Evolutionary conservation across 2,113 vertebrate genomes (phyloP), one percentile per base, ranked within the genome.

Genomic region (Daphoenositta chrysoptera): DNA sequence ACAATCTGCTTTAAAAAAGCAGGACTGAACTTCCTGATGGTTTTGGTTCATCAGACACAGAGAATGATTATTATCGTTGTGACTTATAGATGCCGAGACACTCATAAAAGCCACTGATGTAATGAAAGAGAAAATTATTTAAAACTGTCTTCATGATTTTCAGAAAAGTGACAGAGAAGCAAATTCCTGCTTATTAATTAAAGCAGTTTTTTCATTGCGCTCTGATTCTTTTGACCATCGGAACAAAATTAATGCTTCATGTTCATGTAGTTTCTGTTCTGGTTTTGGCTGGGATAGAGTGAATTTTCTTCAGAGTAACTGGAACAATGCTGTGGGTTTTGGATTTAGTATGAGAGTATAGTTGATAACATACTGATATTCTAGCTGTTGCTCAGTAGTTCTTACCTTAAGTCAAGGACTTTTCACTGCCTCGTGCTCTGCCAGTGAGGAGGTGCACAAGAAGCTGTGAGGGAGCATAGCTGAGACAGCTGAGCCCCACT

Each of bases 401-500:
- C 27, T 73, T 33, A 37, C 2, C 10, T 22, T 19, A 23, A 31
- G 6, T 35, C 14, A 23, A 57, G 13, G 18, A 28, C 7, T 51
- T 73, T 44, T 58, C 13, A 11, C 3, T 51, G 5, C 44, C 23
- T 37, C 27, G 4, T 11, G 4, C 28, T 73, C 15, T 30, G 8
- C 8, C 44, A 39, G 7, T 14, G 37, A 66, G 37, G 23, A 58
- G 33, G 27, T 28, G 19, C 5, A n/a, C 31, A 44, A 28, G 58
- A 44, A 51, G 19, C 4, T 44, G 19, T 14, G 39, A 75, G 39
- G 23, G 23, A 51, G 15, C 33, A 21, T 0, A 45, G 10, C 28
- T 66, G 44, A 8, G 28, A 28, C 23, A 30, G 4, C 28, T 73
- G 60, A 6, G 9, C 33, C 1, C 0, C 7, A 8, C 27, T 66